Percentiles rank a stretch among this genome's conserved stretches.
These are phyloP conservation scores for Ia io DNA, from an alignment of 2,113 vertebrate genomes.

Conservation along the genomic window DNA sequence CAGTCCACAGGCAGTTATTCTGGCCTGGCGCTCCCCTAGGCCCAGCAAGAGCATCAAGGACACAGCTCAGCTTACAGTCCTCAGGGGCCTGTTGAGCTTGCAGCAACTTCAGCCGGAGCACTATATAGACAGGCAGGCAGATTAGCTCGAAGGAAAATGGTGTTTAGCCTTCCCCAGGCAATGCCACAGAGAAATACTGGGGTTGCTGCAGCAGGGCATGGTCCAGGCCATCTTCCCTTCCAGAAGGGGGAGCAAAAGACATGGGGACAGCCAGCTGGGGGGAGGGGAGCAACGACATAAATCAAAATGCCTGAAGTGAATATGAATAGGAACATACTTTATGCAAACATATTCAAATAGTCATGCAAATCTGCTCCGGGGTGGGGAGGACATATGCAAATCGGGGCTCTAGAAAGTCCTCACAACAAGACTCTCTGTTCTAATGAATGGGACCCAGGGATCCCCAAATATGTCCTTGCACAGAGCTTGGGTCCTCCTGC, in stretches of 20 bases:
- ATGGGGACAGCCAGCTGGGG: background rate
- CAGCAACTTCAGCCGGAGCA: background rate
- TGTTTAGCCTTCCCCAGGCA: background rate
- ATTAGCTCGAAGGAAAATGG: background rate
- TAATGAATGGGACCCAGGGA: background rate
- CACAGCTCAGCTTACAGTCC: background rate
- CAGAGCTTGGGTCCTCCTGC: background rate
- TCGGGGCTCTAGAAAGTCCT: background rate
- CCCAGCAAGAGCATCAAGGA: background rate
- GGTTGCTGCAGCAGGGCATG: background rate
- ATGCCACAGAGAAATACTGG: background rate
- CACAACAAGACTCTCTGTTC: background rate
- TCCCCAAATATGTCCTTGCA: background rate
- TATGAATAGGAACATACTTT: background rate
- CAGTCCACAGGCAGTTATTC: slow-evolving; percentile 44
- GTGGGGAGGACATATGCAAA: background rate
- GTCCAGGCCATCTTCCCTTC: background rate
- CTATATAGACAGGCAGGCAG: background rate
- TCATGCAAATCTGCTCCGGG: background rate
- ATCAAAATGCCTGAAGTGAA: slow-evolving; percentile 35
- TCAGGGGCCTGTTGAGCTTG: background rate
- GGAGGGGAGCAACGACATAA: background rate
- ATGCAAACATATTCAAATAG: slow-evolving; percentile 33
- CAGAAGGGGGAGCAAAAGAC: slow-evolving; percentile 15
- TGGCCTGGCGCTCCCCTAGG: background rate